phyloP scores from a whole-genome alignment of 2,888 invertebrate species.

The Theristus sp. region DNA sequence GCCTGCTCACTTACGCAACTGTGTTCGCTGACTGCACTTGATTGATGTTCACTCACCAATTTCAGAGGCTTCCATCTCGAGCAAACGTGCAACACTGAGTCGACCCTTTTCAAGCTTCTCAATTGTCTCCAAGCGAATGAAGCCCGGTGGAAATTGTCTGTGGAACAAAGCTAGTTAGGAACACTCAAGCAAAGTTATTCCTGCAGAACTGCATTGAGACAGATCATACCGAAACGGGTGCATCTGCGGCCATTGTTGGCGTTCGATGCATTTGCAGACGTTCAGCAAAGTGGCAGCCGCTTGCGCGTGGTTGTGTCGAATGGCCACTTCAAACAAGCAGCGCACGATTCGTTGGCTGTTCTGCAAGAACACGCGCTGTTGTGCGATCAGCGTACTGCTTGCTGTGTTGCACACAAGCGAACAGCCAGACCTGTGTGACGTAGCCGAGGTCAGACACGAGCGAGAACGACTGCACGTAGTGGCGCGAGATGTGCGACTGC shows the following conservation, averaged over 20 bases:
- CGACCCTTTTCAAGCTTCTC: conserved; percentile 59
- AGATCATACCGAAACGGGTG: conserved; percentile 43
- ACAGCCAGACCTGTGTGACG: conserved; percentile 46
- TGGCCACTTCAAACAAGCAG: conserved; percentile 77
- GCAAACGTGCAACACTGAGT: conserved; percentile 53
- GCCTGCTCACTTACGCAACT: not conserved
- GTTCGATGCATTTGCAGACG: conserved; percentile 79
- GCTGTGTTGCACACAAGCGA: no score
- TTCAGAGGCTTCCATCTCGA: conserved; percentile 70
- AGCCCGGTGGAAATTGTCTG: not conserved
- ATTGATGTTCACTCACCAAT: no score
- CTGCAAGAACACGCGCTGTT: no score
- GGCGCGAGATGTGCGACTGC: conserved; percentile 58
- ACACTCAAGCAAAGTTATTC: no score
- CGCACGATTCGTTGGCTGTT: conserved; percentile 74
- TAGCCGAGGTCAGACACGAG: conserved; percentile 70
- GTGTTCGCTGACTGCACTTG: not conserved
- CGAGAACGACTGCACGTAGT: conserved; percentile 60
- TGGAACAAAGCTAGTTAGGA: not conserved
- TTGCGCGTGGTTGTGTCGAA: conserved; percentile 70
- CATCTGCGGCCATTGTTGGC: conserved; percentile 73
- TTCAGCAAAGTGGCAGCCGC: conserved; percentile 64
- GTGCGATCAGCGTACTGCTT: no score
- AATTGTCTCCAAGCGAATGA: conserved; percentile 50
- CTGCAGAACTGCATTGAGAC: no score